phyloP scores from a whole-genome alignment of 2,113 vertebrate genomes.

The Anser cygnoides region DNA sequence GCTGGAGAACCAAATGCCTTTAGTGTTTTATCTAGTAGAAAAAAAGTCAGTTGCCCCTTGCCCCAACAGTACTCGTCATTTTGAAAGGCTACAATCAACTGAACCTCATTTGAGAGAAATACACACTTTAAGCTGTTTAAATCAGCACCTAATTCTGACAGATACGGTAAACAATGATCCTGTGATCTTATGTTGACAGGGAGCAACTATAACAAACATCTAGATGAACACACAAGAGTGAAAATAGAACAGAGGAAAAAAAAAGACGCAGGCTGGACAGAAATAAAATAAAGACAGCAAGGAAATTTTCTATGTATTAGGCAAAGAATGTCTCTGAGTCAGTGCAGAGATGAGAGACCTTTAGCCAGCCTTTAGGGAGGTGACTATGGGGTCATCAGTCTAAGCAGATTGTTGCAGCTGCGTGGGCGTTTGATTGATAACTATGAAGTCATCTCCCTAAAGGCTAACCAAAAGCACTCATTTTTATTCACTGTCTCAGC shows the following conservation, averaged over 20 bases:
- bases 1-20: background rate
- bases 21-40: background rate
- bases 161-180: background rate
- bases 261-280: background rate
- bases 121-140: background rate
- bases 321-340: background rate
- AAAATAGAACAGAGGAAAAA: background rate
- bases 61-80: background rate
- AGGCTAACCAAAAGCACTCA: background rate
- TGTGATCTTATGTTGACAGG: background rate
- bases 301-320: background rate
- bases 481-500: background rate
- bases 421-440: constrained; percentile 11
- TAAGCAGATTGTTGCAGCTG: constrained; percentile 2
- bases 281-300: background rate
- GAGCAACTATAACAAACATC: background rate
- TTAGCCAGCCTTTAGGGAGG: background rate
- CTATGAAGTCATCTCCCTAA: background rate
- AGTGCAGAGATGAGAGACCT: background rate
- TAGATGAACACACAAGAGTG: background rate
- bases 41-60: background rate
- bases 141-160: background rate
- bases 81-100: background rate
- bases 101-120: background rate
- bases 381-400: background rate